phyloP scores from a whole-genome alignment of 2,113 vertebrate species.

The Aleadryas rufinucha region DNA sequence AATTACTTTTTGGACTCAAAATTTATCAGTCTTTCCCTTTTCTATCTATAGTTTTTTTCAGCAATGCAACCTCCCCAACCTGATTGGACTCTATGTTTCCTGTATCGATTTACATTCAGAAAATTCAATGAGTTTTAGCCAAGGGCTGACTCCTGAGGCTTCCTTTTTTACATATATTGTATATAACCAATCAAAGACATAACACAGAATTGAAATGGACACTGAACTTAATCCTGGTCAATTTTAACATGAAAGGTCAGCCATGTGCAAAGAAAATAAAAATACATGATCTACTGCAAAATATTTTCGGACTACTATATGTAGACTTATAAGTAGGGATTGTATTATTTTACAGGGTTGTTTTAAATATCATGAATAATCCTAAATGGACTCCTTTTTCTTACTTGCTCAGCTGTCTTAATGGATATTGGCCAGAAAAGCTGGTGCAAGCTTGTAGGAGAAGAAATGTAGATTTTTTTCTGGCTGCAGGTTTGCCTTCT shows the following conservation, averaged over 20 bases:
- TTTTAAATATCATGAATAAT: background rate
- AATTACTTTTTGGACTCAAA: background rate
- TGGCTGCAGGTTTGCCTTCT: background rate
- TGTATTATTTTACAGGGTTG: background rate
- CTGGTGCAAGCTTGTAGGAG: background rate
- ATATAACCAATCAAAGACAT: background rate
- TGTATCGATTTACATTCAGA: background rate
- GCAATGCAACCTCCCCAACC: background rate
- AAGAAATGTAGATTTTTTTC: background rate
- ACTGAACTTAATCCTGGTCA: background rate
- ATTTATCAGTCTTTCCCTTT: background rate
- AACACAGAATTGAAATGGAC: background rate
- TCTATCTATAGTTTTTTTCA: background rate
- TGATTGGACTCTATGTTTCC: background rate
- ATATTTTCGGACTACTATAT: background rate
- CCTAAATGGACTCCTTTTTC: background rate
- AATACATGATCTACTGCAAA: background rate
- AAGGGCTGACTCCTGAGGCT: background rate
- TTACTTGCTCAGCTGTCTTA: background rate
- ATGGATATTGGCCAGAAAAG: background rate
- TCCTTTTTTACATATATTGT: background rate
- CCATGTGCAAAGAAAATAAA: background rate
- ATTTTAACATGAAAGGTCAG: background rate
- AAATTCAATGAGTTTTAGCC: background rate
- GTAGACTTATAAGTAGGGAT: background rate